Evolutionary conservation across 2,888 invertebrate genomes (phyloP).

Genomic region (Polia nebulosa): DNA sequence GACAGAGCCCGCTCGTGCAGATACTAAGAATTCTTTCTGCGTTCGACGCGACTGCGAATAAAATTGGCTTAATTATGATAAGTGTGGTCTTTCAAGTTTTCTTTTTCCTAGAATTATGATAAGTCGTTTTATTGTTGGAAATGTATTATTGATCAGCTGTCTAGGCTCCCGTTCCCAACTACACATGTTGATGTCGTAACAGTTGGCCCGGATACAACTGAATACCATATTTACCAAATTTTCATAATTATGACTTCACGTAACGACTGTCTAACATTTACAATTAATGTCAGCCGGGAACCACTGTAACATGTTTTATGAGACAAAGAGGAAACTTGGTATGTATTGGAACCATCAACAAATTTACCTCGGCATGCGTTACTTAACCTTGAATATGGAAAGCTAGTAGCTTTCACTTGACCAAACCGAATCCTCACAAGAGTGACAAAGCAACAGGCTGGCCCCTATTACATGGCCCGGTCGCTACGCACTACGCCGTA

Average conservation of each 20-base stretch:
- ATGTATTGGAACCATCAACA: too few species aligned
- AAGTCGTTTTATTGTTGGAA: conserved; percentile 11
- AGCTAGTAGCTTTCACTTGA: not conserved
- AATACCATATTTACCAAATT: too few species aligned
- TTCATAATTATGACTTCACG: too few species aligned
- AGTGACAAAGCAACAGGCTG: not conserved
- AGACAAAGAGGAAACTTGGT: too few species aligned
- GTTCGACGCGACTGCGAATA: conserved; percentile 43
- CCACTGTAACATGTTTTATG: too few species aligned
- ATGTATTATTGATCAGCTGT: not conserved
- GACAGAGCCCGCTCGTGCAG: conserved; percentile 38
- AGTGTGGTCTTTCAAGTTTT: conserved; percentile 28
- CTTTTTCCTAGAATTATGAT: conserved; percentile 9
- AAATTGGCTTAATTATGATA: conserved; percentile 45
- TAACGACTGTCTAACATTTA: not conserved
- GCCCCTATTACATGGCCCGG: too few species aligned
- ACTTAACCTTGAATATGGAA: too few species aligned
- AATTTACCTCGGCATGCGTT: too few species aligned
- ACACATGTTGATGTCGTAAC: not conserved
- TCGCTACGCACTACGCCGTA: conserved; percentile 28
- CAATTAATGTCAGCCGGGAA: not conserved
- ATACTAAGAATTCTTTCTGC: conserved; percentile 6
- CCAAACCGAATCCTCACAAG: not conserved
- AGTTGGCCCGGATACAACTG: too few species aligned
- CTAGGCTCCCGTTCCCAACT: not conserved